Evolutionary conservation across 2,888 invertebrate species (phyloP), one percentile per base, ranked within the genome.

Genomic region (Dysmachus trigonus): DNA sequence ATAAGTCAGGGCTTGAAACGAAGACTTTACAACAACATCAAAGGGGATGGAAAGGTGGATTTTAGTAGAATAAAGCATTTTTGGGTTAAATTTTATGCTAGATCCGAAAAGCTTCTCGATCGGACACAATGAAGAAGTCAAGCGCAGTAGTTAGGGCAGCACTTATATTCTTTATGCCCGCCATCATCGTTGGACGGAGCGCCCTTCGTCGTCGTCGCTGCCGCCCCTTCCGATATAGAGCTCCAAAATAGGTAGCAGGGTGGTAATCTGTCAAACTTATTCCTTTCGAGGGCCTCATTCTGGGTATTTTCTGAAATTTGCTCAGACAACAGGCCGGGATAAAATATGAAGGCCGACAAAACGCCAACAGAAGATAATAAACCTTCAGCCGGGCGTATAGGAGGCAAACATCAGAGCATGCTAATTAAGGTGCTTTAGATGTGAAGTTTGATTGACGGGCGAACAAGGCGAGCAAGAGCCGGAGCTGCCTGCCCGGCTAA

Each of bases 351-450:
- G 62, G 22, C 62, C 62, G 62, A 62, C 62, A 62, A 62, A 62
- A 62, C 62, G 62, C 62, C 62, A 62, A 22, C 62, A 74, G 74
- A 74, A 74, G 35, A 74, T 33, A 74, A 74, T 74, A 33, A 74
- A 33, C 74, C 74, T 74, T 35, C 74, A 35, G 35, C 31, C 31
- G 74, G 33, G 33, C 30, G 33, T 72, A 31, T n/a, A n/a, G n/a
- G 33, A n/a, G 74, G 33, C 62, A 77, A 77, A 77, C 22, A 77
- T 35, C 41, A 77, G 77, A 41, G 77, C 77, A 77, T 77, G 77
- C 77, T 77, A 77, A 77, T 77, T 77, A 41, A 77, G 41, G 77
- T 77, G 38, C 77, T 38, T 41, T 41, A 77, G 41, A 77, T 77
- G 27, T 77, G 38, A 77, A 77, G 27, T 77, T 41, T 77, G 77